These are phyloP conservation scores for Nomada lathburiana DNA, from an alignment of 2,888 invertebrate species.

Conservation along the genomic window DNA sequence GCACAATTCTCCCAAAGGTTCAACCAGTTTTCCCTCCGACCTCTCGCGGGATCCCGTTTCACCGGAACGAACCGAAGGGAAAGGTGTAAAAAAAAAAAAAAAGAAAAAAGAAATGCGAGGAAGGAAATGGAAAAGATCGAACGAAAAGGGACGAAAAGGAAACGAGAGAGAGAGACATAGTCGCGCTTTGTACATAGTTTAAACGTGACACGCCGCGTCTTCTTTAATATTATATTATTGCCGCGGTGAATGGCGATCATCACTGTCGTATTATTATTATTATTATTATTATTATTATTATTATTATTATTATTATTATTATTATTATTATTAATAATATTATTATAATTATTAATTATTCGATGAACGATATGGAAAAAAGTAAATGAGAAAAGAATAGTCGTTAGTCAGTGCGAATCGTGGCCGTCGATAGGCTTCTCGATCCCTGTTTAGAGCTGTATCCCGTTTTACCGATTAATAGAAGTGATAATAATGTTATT, in stretches of 20 bases:
- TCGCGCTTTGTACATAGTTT: constrained; percentile 83
- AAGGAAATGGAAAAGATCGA: constrained; percentile 62
- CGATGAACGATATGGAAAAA: constrained; percentile 71
- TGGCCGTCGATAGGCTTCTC: constrained; percentile 63
- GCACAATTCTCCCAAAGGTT: too few relatives aligned
- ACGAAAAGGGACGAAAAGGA: constrained; percentile 41
- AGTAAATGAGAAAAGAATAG: constrained; percentile 46
- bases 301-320: constrained; percentile 74
- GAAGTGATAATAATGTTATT: constrained; percentile 82
- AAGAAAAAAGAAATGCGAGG: not conserved
- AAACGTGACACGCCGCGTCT: constrained; percentile 58
- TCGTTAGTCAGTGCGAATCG: constrained; percentile 71
- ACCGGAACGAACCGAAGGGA: not conserved
- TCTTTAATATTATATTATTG: constrained; percentile 55
- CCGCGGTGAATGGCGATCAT: constrained; percentile 52
- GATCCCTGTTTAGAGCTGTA: constrained; percentile 65
- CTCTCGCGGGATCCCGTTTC: constrained; percentile 24
- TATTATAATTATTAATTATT: constrained; percentile 75
- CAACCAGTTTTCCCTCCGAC: not conserved
- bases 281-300: constrained; percentile 80
- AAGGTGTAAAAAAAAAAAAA: not conserved
- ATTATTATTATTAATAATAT: constrained; percentile 75
- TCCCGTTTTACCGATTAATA: constrained; percentile 80
- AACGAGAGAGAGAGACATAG: constrained; percentile 45
- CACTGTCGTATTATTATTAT: constrained; percentile 73